phyloP scores from a whole-genome alignment of 2,888 invertebrate genomes.

The Mimas tiliae region DNA sequence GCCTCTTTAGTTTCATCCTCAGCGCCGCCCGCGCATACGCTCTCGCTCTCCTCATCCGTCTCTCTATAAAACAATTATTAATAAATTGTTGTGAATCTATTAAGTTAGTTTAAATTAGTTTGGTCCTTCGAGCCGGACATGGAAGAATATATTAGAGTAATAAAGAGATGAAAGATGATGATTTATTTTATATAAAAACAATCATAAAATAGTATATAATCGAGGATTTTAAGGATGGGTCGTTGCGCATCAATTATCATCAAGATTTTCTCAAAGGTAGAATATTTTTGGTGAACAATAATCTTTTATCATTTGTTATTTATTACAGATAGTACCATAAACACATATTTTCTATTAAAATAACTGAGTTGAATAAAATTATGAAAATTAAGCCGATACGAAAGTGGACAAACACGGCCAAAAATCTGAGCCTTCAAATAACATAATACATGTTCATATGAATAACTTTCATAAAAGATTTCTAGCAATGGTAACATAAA shows the following conservation, averaged over 20 bases:
- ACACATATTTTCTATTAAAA: too few relatives aligned
- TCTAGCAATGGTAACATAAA: neutral
- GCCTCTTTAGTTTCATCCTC: slow-evolving; percentile 70
- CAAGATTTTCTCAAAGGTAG: too few relatives aligned
- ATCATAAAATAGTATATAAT: too few relatives aligned
- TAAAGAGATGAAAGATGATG: neutral
- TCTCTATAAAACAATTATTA: slow-evolving; percentile 54
- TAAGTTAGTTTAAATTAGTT: neutral
- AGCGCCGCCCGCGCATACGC: slow-evolving; percentile 68
- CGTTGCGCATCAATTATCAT: too few relatives aligned
- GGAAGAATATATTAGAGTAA: neutral
- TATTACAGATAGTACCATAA: too few relatives aligned
- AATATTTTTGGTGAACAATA: too few relatives aligned
- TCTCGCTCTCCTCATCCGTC: slow-evolving; percentile 78
- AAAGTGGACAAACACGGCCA: too few relatives aligned
- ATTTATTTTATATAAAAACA: too few relatives aligned
- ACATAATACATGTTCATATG: neutral
- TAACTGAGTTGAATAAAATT: too few relatives aligned
- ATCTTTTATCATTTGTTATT: too few relatives aligned
- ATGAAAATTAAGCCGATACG: too few relatives aligned
- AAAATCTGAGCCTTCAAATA: neutral
- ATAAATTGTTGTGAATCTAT: neutral
- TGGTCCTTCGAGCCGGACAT: neutral
- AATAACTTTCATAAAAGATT: slow-evolving; percentile 1
- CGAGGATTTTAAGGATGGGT: too few relatives aligned